phyloP scores from a whole-genome alignment of 2,888 invertebrate species.

The Polydrusus tereticollis region DNA sequence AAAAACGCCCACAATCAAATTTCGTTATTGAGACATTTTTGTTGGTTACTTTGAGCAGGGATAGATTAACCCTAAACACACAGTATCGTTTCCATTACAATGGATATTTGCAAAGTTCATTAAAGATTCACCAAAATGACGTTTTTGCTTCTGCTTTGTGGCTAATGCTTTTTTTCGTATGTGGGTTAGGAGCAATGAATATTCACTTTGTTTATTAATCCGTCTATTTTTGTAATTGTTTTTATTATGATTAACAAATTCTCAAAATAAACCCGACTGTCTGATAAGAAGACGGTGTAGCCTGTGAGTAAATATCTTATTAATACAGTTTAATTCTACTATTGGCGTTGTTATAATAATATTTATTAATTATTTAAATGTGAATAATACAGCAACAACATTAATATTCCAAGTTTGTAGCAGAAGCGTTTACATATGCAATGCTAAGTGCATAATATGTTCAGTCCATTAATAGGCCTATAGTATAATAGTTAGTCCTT shows the following conservation, averaged over 20 bases:
- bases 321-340: neutral
- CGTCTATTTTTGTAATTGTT: constrained; percentile 1
- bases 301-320: neutral
- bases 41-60: too few relatives aligned
- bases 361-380: neutral
- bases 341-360: neutral
- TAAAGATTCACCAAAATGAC: too few relatives aligned
- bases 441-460: neutral
- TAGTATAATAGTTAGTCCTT: too few relatives aligned
- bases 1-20: too few relatives aligned
- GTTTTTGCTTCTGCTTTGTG: too few relatives aligned
- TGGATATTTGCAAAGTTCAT: too few relatives aligned
- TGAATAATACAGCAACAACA: neutral
- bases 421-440: constrained; percentile 3
- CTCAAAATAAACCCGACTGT: constrained; percentile 8
- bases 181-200: neutral
- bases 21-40: too few relatives aligned
- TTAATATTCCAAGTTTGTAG: neutral
- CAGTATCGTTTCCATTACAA: too few relatives aligned
- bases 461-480: neutral
- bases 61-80: too few relatives aligned
- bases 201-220: neutral
- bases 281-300: neutral
- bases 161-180: too few relatives aligned
- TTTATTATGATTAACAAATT: neutral